Evolutionary conservation across 2,113 vertebrate species (phyloP).

Genomic region (Hippocampus barbouri): DNA sequence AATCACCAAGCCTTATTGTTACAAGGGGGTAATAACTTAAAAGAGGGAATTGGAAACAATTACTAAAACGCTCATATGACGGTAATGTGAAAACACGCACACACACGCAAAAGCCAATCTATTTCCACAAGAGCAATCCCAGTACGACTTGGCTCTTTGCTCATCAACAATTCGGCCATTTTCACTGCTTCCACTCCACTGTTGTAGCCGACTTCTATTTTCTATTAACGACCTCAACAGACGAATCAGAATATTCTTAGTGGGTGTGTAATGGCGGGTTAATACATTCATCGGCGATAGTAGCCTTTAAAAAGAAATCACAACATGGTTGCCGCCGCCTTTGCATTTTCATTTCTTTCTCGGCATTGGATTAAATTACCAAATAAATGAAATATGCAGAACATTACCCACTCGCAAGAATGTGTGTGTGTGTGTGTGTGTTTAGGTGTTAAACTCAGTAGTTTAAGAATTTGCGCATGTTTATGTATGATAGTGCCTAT

Average conservation of each 20-base stretch:
- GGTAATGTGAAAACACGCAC: slow-evolving; percentile 42
- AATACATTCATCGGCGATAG: slow-evolving; percentile 56
- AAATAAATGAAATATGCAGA: slow-evolving; percentile 95
- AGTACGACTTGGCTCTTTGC: slow-evolving; percentile 36
- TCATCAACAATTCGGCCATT: slow-evolving; percentile 43
- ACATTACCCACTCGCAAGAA: slow-evolving; percentile 15
- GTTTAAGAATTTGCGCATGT: slow-evolving; percentile 21
- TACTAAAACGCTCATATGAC: slow-evolving; percentile 62
- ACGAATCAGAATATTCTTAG: slow-evolving; percentile 61
- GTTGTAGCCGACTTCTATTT: slow-evolving; percentile 46
- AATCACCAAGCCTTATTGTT: slow-evolving; percentile 64
- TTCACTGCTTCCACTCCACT: slow-evolving; percentile 13
- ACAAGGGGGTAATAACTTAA: slow-evolving; percentile 66
- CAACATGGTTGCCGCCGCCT: slow-evolving; percentile 73
- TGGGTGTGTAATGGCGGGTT: slow-evolving; percentile 63
- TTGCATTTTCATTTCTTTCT: slow-evolving; percentile 78
- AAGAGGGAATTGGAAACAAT: slow-evolving; percentile 64
- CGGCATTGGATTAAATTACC: slow-evolving; percentile 87
- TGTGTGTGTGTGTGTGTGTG: slow-evolving; percentile 9
- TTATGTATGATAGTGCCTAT: slow-evolving; percentile 11
- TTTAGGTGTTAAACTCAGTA: slow-evolving; percentile 10
- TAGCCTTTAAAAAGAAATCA: slow-evolving; percentile 89
- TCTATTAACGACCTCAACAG: slow-evolving; percentile 65
- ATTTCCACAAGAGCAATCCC: slow-evolving; percentile 31
- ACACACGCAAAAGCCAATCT: slow-evolving; percentile 42